Conservation (phyloP, 2,888 invertebrate species). For the Torymus aiolomorphi region DNA sequence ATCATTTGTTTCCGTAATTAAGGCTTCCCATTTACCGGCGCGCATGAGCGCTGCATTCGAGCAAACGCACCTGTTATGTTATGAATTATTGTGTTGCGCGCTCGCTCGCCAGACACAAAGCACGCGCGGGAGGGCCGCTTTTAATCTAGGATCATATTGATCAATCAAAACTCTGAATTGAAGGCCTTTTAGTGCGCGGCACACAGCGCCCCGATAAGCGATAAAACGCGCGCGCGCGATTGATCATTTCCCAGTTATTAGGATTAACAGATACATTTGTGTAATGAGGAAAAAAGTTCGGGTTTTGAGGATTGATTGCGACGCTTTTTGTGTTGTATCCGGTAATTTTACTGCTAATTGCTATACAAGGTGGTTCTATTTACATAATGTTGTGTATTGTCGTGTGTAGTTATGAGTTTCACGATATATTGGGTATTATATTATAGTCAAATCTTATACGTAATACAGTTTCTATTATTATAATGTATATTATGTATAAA, state of each 20-base stretch:
- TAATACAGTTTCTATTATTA: too few species aligned
- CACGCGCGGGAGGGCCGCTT: constrained; percentile 3
- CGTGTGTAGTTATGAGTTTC: too few species aligned
- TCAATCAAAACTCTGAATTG: constrained; percentile 47
- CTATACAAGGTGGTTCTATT: too few species aligned
- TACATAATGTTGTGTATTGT: too few species aligned
- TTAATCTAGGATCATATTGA: constrained; percentile 54
- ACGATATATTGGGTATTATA: too few species aligned
- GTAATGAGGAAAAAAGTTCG: constrained; percentile 10
- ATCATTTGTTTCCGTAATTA: constrained; percentile 37
- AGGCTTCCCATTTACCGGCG: neutral
- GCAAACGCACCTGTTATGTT: constrained; percentile 48
- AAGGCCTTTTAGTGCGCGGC: constrained; percentile 47
- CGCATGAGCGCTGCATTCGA: neutral
- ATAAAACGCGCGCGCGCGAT: constrained; percentile 29
- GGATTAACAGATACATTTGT: constrained; percentile 29
- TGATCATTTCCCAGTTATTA: constrained; percentile 42
- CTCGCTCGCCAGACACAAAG: neutral
- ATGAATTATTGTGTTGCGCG: constrained; percentile 45
- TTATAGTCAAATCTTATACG: too few species aligned
- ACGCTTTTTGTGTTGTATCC: too few species aligned
- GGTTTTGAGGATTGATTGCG: neutral
- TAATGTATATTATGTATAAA: too few species aligned
- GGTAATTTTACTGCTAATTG: too few species aligned
- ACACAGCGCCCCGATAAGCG: constrained; percentile 14